Conservation (phyloP, 1,140 invertebrate genomes). For the Solen grandis region DNA sequence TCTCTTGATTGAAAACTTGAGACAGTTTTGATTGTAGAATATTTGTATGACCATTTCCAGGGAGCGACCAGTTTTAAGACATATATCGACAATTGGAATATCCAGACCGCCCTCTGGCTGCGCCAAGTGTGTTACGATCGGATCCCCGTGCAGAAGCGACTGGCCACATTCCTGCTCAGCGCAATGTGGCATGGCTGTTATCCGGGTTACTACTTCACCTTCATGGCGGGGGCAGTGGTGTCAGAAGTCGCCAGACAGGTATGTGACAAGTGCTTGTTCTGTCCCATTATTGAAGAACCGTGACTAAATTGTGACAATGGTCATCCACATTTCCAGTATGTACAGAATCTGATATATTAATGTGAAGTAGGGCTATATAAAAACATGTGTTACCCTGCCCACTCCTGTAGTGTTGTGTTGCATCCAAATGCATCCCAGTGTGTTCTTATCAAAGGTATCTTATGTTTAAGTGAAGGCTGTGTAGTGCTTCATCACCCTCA, state of each 20-base stretch:
- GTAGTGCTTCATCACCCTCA: too few relatives aligned
- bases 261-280: slow-evolving; percentile 49
- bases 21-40: too few relatives aligned
- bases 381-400: background rate
- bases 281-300: slow-evolving; percentile 79
- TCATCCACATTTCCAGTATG: background rate
- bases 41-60: slow-evolving; percentile 49
- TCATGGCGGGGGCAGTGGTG: slow-evolving; percentile 92
- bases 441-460: background rate
- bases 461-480: too few relatives aligned
- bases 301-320: background rate
- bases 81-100: slow-evolving; percentile 73
- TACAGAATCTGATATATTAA: background rate
- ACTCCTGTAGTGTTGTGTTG: background rate
- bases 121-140: slow-evolving; percentile 69
- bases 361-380: background rate
- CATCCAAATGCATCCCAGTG: background rate
- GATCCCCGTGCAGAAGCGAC: slow-evolving; percentile 78
- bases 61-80: slow-evolving; percentile 66
- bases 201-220: slow-evolving; percentile 97
- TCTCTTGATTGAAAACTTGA: too few relatives aligned
- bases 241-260: slow-evolving; percentile 88
- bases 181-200: slow-evolving; percentile 98
- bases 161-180: slow-evolving; percentile 91
- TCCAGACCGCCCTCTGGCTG: slow-evolving; percentile 66